Base-by-base conservation (phyloP, 2,113 vertebrate genomes). In the Euleptes europaea region DNA sequence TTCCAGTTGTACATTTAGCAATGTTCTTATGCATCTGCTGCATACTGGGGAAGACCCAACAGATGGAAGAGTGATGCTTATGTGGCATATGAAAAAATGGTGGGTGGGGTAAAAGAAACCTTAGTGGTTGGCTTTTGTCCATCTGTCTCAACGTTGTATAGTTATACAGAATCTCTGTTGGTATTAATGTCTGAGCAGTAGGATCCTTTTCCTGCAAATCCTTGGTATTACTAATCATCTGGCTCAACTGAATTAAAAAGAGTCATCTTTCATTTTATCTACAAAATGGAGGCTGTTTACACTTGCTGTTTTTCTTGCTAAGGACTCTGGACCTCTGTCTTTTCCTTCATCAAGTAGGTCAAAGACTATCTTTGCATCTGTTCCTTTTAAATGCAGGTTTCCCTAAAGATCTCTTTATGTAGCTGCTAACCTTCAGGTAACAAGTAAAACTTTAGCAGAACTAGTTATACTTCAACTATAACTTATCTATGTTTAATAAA, bases 391-490 rank as follows among this genome's bases (percentile, higher is more conserved):
- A 35, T 72, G 33, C 81, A 87, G 9, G 31, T 21, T 86, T 63
- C 19, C 65, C 71, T 80, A 76, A 75, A 42, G 1, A 44, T n/a
- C 2, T 1, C n/a, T 87, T 65, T 57, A 57, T 57, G 17, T 57
- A 57, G 54, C n/a, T 65, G 44, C 88, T 67, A 44, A 81, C 85
- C n/a, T 81, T 23, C 63, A 88, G 28, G 33, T 19, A 3, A 4
- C 8, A 74, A 7, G 74, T 5, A 72, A 44, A 38, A 82, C 86
- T 92, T 69, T 84, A 91, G 80, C 6, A 92, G 90, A 89, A 7
- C 1, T 73, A 66, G 83, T 95, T 94, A 93, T 23, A 86, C 81
- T 94, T 95, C 94, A 96, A 95, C 93, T 80, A 80, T 74, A 57
- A 82, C 78, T 80, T 92, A 90, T 57, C n/a, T 42, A 65, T 51